Base-by-base conservation (phyloP, 2,888 invertebrate species). In the Cerastis rubricosa region DNA sequence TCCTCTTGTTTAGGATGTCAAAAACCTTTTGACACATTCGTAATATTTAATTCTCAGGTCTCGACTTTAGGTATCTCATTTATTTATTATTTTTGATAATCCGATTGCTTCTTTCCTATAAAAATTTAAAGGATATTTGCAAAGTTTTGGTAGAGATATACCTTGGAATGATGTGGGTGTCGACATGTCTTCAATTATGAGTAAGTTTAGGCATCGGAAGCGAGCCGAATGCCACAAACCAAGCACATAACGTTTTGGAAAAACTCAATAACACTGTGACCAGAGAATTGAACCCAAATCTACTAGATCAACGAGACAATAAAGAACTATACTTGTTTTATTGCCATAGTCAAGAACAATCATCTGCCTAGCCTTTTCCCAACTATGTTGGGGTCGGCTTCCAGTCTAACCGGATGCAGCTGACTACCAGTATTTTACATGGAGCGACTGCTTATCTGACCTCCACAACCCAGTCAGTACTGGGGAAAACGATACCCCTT, bases 21-120 rank as follows among this genome's bases (percentile, higher is more conserved):
- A 74, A 49, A 54, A 84, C 80, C 80, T 84, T 74, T 84, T 74
- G 57, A 51, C 49, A 73, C 51, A 51, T n/a, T 45, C n/a, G 9
- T 61, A 12, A 22, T 51, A 40, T 49, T 49, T 12, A 54, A 54
- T 35, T 4, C 8, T 43, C 22, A 45, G 8, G 11, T 17, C 22
- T 25, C 5, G 11, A 19, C 9, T n/a, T 25, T 2, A 54, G 6
- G n/a, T 17, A 51, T 35, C 6, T 5, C 25, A 11, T 29, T 35
- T 0, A 47, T 11, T 64, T 51, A 19, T 35, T 19, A 49, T 35
- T 4, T 40, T 25, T 6, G 35, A 22, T 19, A 51, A 63, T 29
- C 6, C 11, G 19, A 35, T 35, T 43, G 1, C 43, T 25, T 7
- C 4, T 29, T 4, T 7, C 2, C 2, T 17, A 74, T 40, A 40